phyloP scores from a whole-genome alignment of 2,113 vertebrate species.

The Centrocercus urophasianus region DNA sequence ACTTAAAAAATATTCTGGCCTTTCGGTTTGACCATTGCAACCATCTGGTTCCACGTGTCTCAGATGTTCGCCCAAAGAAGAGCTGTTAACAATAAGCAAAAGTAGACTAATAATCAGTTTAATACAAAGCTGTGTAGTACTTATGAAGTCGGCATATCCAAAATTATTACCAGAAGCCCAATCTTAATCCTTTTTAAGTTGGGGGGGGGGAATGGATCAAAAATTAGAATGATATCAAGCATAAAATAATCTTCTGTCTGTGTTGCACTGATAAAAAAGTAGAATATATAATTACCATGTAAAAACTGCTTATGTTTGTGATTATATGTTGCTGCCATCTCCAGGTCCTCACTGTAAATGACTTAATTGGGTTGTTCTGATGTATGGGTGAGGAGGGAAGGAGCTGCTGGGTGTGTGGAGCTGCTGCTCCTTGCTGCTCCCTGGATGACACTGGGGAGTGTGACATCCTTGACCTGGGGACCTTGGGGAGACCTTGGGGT shows the following conservation, averaged over 20 bases:
- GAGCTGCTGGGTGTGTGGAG: too few relatives aligned
- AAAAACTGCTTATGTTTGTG: slow-evolving; percentile 79
- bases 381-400: background rate
- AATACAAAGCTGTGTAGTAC: background rate
- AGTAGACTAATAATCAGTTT: background rate
- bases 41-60: background rate
- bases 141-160: slow-evolving; percentile 17
- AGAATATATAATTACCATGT: slow-evolving; percentile 76
- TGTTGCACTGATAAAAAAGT: slow-evolving; percentile 72
- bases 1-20: background rate
- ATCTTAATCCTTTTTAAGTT: slow-evolving; percentile 72
- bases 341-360: slow-evolving; percentile 76
- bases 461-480: background rate
- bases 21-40: slow-evolving; percentile 22
- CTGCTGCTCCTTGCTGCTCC: accelerated
- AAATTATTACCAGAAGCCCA: slow-evolving; percentile 58
- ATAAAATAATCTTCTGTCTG: slow-evolving; percentile 82
- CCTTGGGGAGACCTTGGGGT: background rate
- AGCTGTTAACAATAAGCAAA: slow-evolving; percentile 4
- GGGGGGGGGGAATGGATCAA: slow-evolving; percentile 54
- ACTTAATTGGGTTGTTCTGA: slow-evolving; percentile 70
- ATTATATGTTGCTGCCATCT: slow-evolving; percentile 83
- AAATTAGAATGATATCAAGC: slow-evolving; percentile 80
- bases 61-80: background rate
- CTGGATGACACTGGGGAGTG: accelerated